Conservation (phyloP, 2,797 vertebrate species). For the Meda fulgida region DNA sequence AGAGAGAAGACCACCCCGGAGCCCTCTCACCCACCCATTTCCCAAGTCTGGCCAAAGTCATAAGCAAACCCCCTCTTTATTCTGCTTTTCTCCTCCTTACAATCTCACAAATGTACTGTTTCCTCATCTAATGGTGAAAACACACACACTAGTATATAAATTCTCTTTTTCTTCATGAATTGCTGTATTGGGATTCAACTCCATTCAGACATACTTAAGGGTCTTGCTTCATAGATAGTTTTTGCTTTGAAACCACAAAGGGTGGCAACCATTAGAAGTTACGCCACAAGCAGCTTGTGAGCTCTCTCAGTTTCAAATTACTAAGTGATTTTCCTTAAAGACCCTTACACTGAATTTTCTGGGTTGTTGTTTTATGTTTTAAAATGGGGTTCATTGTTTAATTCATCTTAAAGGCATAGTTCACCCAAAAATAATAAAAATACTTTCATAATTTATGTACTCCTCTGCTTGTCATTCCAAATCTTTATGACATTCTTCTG, state of each 20-base stretch:
- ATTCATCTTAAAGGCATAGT: not conserved
- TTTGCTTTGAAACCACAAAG: constrained; percentile 72
- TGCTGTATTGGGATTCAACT: constrained; percentile 68
- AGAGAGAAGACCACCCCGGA: constrained; percentile 76
- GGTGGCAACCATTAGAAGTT: constrained; percentile 65
- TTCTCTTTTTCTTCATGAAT: constrained; percentile 65
- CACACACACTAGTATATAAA: constrained; percentile 63
- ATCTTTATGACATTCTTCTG: not conserved
- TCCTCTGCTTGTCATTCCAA: not conserved
- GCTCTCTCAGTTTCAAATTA: constrained; percentile 65
- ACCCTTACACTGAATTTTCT: constrained; percentile 26
- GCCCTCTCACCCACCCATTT: constrained; percentile 75
- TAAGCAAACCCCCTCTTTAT: constrained; percentile 58
- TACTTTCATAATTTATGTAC: not conserved
- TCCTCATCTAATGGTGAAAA: constrained; percentile 54
- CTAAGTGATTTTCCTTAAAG: constrained; percentile 54
- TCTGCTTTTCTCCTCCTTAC: constrained; percentile 65
- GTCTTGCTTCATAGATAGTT: constrained; percentile 71
- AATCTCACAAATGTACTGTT: constrained; percentile 30
- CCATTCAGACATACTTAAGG: constrained; percentile 63
- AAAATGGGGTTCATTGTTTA: not conserved
- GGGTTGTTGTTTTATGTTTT: not conserved
- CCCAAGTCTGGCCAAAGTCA: constrained; percentile 65
- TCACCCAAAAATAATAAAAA: not conserved
- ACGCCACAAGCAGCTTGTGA: constrained; percentile 62